These are phyloP conservation scores for Typhlichthys eigenmanni DNA, from an alignment of 2,797 vertebrate species.

Conservation along the genomic window DNA sequence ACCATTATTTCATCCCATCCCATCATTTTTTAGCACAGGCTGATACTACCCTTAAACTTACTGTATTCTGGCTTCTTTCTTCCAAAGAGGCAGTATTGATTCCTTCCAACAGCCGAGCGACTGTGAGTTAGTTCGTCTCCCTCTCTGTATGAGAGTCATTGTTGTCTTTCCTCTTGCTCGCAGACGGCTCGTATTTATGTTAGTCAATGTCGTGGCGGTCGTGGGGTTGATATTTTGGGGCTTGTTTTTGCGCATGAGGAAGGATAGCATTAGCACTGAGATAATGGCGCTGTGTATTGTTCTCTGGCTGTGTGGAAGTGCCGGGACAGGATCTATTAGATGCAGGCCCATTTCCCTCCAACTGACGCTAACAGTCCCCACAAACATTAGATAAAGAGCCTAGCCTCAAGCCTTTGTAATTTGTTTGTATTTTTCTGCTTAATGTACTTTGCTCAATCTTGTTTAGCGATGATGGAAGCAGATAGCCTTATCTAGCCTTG, in stretches of 20 bases:
- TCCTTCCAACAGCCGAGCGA: neutral
- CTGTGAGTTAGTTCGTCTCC: conserved; percentile 2
- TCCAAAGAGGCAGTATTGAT: no score
- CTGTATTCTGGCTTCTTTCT: no score
- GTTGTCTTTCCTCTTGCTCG: conserved; percentile 60
- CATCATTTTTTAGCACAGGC: neutral
- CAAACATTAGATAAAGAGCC: conserved; percentile 82
- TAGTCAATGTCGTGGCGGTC: conserved; percentile 46
- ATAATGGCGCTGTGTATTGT: conserved; percentile 78
- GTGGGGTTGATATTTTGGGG: conserved; percentile 55
- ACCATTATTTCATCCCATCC: neutral
- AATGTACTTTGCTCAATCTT: conserved; percentile 84
- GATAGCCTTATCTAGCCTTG: conserved; percentile 83
- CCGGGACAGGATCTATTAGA: conserved; percentile 80
- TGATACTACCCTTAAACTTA: neutral
- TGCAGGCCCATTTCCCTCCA: conserved; percentile 76
- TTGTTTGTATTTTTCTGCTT: conserved; percentile 86
- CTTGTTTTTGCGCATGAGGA: conserved; percentile 75
- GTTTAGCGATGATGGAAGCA: conserved; percentile 83
- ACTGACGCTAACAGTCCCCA: conserved; percentile 72
- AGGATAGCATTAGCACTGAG: conserved; percentile 72
- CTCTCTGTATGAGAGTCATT: conserved; percentile 44
- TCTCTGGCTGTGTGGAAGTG: conserved; percentile 76
- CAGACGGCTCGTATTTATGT: conserved; percentile 56
- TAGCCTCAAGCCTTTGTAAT: conserved; percentile 82